Base-by-base conservation (phyloP, 2,797 vertebrate species). In the Diplodus sargus region DNA sequence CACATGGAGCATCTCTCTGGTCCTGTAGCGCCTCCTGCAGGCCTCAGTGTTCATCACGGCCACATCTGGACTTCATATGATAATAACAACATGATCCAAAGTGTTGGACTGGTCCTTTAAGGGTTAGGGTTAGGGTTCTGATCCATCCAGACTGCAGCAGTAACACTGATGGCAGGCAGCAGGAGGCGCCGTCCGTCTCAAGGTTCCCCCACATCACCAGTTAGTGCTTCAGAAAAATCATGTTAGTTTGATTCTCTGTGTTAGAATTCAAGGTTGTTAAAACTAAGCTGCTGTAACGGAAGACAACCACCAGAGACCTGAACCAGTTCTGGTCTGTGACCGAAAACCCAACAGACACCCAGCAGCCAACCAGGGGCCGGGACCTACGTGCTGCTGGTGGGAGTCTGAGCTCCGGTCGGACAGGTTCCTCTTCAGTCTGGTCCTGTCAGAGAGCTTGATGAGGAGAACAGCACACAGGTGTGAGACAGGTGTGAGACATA, bases 341-440 rank as follows among this genome's bases (percentile, higher is more conserved):
- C 39, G n/a, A 45, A 45, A 59, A 17, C 20, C 71, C 74, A 43
- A 48, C 8, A 52, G 10, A 67, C 49, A 70, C 20, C 20, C 43
- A 25, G 15, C 22, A 60, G 57, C 82, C 84, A 85, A 85, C 87
- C 66, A 85, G 62, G n/a, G 54, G 14, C 17, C n/a, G 75, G 70
- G 74, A 94, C 93, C 82, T 94, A 95, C 94, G 23, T 93, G 91
- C 28, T 65, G 73, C 57, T 78, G 85, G 17, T 85, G 83, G 52
- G 90, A 85, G 65, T 82, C 87, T 83, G 92, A 62, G 88, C 90
- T 94, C 28, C 76, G 86, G 87, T 88, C 83, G 82, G 95, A 95
- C 81, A 94, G 90, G 74, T 93, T 95, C 90, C 94, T 94, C 90
- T 76, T 92, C 76, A 88, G 90, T 59, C 45, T 87, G 62, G 60